These are phyloP conservation scores for Cydia fagiglandana DNA, from an alignment of 1,140 invertebrate genomes.

Conservation along the genomic window DNA sequence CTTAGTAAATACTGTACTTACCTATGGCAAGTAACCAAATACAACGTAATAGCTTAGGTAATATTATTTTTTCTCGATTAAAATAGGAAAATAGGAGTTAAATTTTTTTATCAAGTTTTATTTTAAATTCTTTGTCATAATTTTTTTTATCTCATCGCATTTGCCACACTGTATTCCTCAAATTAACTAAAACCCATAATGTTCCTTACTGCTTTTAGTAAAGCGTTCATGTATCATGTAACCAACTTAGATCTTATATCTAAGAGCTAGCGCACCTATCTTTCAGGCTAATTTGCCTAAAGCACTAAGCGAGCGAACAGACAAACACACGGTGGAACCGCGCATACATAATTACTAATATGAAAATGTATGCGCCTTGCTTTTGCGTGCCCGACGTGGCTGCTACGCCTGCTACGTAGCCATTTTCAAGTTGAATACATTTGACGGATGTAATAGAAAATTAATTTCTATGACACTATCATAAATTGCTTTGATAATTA, in stretches of 20 bases:
- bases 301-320: slow-evolving; percentile 8
- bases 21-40: no score
- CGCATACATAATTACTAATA: slow-evolving; percentile 17
- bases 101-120: no score
- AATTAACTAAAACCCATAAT: background rate
- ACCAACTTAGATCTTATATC: background rate
- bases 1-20: no score
- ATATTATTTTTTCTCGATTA: no score
- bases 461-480: background rate
- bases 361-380: slow-evolving; percentile 9
- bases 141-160: no score
- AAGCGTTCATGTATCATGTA: background rate
- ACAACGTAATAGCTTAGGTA: no score
- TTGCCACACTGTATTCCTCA: background rate
- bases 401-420: background rate
- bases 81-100: no score
- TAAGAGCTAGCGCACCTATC: slow-evolving; percentile 12
- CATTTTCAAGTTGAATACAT: background rate
- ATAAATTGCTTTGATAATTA: no score
- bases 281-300: slow-evolving; percentile 14
- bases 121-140: no score
- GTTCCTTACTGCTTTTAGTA: background rate
- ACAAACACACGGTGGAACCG: slow-evolving; percentile 10
- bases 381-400: background rate
- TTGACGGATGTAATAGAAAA: background rate